Evolutionary conservation across 2,797 vertebrate species (phyloP), one percentile per base, ranked within the genome.

Genomic region (Mastacembelus armatus): DNA sequence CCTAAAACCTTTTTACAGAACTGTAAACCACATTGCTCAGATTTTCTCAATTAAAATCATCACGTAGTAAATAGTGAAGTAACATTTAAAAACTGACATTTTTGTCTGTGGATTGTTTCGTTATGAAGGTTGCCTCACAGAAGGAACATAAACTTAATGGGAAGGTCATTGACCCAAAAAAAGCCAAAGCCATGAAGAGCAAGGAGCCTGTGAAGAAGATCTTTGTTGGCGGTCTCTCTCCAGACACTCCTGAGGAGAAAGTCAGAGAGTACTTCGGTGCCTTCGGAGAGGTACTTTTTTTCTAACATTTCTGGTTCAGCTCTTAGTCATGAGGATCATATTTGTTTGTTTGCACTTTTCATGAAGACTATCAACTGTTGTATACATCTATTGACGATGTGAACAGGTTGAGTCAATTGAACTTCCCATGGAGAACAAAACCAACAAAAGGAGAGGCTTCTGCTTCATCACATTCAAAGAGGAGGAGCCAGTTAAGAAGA

Each of bases 391-490:
- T 40, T 74, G 24, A 30, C 49, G 2, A n/a, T 56, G 16, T 49
- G 19, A 63, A 50, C 86, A 99, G 98, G 92, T 99, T 56, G 98
- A 99, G 90, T 96, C 97, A 0, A 95, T 99, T 89, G 97, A 99
- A 61, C 95, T 99, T 40, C 97, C 97, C 65, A 98, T 99, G 97
- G 98, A 99, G 89, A 98, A 96, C 90, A 99, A 99, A 92, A 98
- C 97, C 12, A 99, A 99, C 89, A 99, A 99, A 89, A 94, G 97
- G 39, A 94, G 97, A 89, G 98, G 98, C 21, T 99, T 99, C 93
- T 99, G 98, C 91, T 99, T 99, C 89, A 97, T 99, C 84, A 99
- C 97, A 3, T 99, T 98, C 89, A 97, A 95, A 88, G 97, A 99
- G 51, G 97, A 99, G 72, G 98, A 99, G 10, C 95, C 96, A 29